These are phyloP conservation scores for Loriculus beryllinus DNA, from an alignment of 2,797 vertebrate genomes.

Conservation along the genomic window DNA sequence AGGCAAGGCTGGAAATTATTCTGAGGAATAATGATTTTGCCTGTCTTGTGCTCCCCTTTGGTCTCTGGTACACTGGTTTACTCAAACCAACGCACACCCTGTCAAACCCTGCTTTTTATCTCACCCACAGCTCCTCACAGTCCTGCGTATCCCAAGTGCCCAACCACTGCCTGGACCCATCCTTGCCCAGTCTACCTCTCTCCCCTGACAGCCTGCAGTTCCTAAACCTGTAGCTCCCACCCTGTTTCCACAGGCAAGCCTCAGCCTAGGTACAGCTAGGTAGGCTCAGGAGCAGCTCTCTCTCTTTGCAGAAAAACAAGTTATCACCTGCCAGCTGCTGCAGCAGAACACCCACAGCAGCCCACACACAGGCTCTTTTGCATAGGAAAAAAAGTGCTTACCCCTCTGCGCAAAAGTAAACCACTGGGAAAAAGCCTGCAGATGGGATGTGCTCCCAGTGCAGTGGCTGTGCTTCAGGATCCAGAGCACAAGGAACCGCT, in stretches of 20 bases:
- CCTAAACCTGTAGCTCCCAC: neutral
- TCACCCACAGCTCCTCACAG: neutral
- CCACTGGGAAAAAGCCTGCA: neutral
- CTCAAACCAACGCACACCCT: neutral
- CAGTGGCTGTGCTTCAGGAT: neutral
- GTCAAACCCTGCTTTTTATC: accelerated
- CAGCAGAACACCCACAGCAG: accelerated
- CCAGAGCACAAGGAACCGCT: accelerated
- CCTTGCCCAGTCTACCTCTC: neutral
- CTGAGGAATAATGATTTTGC: neutral
- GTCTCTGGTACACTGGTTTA: neutral
- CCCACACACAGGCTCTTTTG: neutral
- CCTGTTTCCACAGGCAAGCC: neutral
- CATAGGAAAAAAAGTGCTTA: neutral
- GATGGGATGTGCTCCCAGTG: accelerated
- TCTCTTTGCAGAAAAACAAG: neutral
- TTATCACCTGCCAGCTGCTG: neutral
- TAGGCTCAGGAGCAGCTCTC: neutral
- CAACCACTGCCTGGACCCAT: neutral
- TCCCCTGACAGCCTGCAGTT: neutral
- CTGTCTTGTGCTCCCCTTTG: neutral
- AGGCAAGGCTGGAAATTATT: neutral
- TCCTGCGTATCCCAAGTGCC: neutral
- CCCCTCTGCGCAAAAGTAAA: accelerated
- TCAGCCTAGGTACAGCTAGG: neutral